A percentile compares a stretch with the other conserved stretches of the same genome.
Conservation (phyloP, 2,888 invertebrate species). For the Liposcelis brunnea region DNA sequence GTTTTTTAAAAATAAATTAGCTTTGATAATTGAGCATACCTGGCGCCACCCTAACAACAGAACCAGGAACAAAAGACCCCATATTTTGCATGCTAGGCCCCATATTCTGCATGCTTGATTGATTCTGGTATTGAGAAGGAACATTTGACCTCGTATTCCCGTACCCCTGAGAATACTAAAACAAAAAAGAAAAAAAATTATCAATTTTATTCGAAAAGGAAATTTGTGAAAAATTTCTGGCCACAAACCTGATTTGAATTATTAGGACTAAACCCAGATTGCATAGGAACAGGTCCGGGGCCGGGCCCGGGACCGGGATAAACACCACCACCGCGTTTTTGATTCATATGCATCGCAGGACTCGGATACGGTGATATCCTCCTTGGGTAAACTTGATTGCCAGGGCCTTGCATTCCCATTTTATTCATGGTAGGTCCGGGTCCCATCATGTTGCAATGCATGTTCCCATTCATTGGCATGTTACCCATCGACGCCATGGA, state of each 20-base stretch:
- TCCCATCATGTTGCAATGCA: conserved; percentile 21
- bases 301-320: conserved; percentile 26
- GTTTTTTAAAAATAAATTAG: too few relatives aligned
- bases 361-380: conserved; percentile 74
- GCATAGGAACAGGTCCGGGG: conserved; percentile 29
- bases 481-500: conserved; percentile 36
- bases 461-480: conserved; percentile 18
- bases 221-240: too few relatives aligned
- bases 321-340: conserved; percentile 36
- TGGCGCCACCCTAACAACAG: conserved; percentile 4
- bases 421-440: conserved; percentile 36
- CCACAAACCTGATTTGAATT: conserved; percentile 19
- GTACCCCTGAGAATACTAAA: not conserved
- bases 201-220: too few relatives aligned
- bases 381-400: conserved; percentile 44
- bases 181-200: conserved; percentile 12
- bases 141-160: conserved; percentile 4
- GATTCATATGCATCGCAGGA: conserved; percentile 70
- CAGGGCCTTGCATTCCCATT: conserved; percentile 44
- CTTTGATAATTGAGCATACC: not conserved
- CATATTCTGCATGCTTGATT: conserved; percentile 36
- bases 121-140: conserved; percentile 38
- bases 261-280: conserved; percentile 32
- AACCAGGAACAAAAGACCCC: conserved; percentile 2
- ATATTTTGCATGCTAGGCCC: conserved; percentile 17